These are phyloP conservation scores for Nyctereutes procyonoides DNA, from an alignment of 2,113 vertebrate species.

Conservation along the genomic window DNA sequence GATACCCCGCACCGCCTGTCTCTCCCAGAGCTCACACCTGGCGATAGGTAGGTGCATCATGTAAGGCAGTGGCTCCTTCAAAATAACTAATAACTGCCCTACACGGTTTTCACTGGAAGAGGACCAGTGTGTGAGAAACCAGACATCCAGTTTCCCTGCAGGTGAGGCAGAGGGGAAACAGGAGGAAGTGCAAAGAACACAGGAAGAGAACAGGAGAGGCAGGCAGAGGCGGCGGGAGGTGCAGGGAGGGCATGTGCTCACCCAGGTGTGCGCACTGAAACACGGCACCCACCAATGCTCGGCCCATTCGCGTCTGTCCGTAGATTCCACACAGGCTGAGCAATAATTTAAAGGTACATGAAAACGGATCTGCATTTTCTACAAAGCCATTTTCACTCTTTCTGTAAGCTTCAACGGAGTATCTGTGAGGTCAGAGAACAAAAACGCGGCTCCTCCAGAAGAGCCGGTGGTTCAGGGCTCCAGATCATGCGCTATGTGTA, in stretches of 20 bases:
- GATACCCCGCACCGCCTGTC: not conserved
- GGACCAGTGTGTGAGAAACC: not conserved
- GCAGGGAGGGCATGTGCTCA: no score
- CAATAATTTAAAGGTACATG: conserved; percentile 70
- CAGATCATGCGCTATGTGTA: conserved; percentile 60
- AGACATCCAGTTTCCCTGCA: not conserved
- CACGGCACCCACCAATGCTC: not conserved
- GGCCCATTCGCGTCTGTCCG: not conserved
- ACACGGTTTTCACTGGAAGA: not conserved
- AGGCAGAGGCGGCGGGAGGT: not conserved
- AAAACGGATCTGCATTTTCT: conserved; percentile 73
- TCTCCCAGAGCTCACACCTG: not conserved
- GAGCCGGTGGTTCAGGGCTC: conserved; percentile 64
- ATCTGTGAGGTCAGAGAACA: not conserved
- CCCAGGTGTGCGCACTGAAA: not conserved
- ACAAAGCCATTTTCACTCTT: conserved; percentile 51
- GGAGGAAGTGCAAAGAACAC: not conserved
- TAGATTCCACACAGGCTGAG: not conserved
- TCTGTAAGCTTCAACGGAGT: not conserved
- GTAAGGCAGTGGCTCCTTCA: not conserved
- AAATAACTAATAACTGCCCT: not conserved
- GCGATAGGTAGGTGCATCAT: no score
- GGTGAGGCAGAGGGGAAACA: not conserved
- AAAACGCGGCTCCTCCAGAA: not conserved
- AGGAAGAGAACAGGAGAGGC: not conserved